Evolutionary conservation across 1,140 invertebrate genomes (phyloP).

Genomic region (Acromyrmex echinatior): DNA sequence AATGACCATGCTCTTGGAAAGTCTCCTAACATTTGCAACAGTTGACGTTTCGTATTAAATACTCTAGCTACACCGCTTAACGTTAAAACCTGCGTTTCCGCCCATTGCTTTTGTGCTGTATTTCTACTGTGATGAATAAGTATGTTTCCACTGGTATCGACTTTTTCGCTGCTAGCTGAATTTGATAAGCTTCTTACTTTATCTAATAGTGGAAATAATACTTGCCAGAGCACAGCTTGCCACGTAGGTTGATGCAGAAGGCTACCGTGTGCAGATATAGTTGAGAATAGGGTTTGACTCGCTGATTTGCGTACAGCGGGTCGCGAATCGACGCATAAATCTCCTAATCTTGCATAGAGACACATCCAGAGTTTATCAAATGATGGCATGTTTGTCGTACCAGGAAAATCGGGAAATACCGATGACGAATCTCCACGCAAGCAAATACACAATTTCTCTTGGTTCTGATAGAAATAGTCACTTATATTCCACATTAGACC

Average conservation of each 20-base stretch:
- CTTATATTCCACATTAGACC: conserved; percentile 99
- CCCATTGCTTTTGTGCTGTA: conserved; percentile 99
- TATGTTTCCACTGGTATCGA: conserved; percentile 96
- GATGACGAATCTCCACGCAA: conserved; percentile 89
- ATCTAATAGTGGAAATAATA: conserved; percentile 98
- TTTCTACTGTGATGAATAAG: conserved; percentile 99
- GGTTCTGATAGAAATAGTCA: conserved; percentile 98
- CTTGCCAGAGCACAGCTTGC: conserved; percentile 96
- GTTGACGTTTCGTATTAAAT: conserved; percentile 96
- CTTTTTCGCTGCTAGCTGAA: conserved; percentile 97
- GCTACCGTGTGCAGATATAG: conserved; percentile 97
- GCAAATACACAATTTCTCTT: conserved; percentile 93
- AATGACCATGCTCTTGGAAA: conserved; percentile 97
- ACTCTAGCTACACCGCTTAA: conserved; percentile 92
- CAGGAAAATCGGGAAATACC: conserved; percentile 94
- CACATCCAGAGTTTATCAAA: conserved; percentile 99
- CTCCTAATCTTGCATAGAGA: conserved; percentile 95
- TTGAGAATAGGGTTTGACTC: conserved; percentile 99
- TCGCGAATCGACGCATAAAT: conserved; percentile 97
- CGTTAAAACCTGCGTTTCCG: conserved; percentile 96
- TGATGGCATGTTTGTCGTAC: conserved; percentile 93
- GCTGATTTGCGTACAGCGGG: conserved; percentile 99
- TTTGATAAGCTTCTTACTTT: conserved; percentile 96
- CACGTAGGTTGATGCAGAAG: conserved; percentile 95
- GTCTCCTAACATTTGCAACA: conserved; percentile 95